Evolutionary conservation across 2,888 invertebrate genomes (phyloP), one percentile per base, ranked within the genome.

Genomic region (Neoaliturus tenellus): DNA sequence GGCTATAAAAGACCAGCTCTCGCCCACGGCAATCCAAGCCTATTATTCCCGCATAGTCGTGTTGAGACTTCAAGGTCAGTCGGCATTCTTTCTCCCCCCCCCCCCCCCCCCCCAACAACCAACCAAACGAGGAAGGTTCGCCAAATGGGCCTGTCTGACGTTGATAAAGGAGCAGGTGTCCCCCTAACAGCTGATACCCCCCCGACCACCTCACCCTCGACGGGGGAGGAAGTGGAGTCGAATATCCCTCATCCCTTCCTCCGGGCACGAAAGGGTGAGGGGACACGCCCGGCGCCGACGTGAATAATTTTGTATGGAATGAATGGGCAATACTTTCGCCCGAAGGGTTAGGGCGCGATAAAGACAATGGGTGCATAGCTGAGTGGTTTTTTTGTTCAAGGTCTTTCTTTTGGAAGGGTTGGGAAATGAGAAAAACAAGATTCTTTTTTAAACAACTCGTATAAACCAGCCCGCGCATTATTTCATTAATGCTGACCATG

Each of bases 151-250:
- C 31, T 78, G 78, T 48, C 78, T 78, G 78, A 78, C 78, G 35
- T 55, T 78, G 78, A 78, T 78, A 78, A 55, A 78, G 78, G 78
- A 78, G 78, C 78, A 78, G 78, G 78, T 78, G 78, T 78, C 78
- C 39, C 51, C 55, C 33, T 5, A 78, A 78, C 78, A 78, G 78
- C 78, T 78, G 78, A 78, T 78, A 55, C 17, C 28, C 35, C 78
- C 12, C 14, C 78, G 55, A 20, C 4, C 73, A 1, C 73, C 73
- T 25, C 17, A 23, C 48, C 23, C 75, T n/a, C 10, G 3, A 51
- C 48, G 55, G 48, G 33, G n/a, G 28, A 44, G 78, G 55, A 78
- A 55, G 55, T 31, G 33, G 48, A 55, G 31, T 55, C 17, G 23
- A 51, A 78, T 78, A 17, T 78, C 78, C 55, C 55, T 55, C 55